A percentile compares a stretch with the other conserved stretches of the same genome.
Conservation (phyloP, 2,113 vertebrate genomes). For the Salvator merianae region DNA sequence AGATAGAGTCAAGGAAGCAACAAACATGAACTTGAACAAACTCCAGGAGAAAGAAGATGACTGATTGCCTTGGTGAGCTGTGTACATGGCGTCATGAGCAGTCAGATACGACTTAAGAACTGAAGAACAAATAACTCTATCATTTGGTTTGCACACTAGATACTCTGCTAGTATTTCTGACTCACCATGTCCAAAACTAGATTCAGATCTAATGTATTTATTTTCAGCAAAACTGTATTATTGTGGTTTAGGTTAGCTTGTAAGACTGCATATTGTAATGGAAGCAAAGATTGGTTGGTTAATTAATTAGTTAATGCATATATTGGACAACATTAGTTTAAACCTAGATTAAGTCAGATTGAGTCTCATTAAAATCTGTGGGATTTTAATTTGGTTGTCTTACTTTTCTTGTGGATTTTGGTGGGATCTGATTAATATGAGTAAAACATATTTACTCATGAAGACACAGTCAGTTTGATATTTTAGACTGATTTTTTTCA, state of each 20-base stretch:
- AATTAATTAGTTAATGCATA: rapidly evolving
- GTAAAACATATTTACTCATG: no score
- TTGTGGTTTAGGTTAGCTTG: background rate
- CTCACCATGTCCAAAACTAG: background rate
- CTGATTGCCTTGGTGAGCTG: no score
- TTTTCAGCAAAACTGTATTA: background rate
- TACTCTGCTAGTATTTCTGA: rapidly evolving
- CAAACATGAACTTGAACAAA: no score
- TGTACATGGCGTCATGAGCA: no score
- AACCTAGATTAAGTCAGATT: background rate
- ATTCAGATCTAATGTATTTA: background rate
- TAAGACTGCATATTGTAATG: background rate
- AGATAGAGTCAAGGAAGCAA: no score
- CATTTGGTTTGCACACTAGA: background rate
- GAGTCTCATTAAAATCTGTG: background rate
- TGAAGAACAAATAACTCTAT: background rate
- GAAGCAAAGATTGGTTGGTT: background rate
- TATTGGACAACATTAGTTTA: background rate
- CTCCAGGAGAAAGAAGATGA: no score
- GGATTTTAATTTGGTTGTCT: background rate
- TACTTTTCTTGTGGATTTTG: background rate
- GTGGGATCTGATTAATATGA: background rate
- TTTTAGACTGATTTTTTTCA: background rate
- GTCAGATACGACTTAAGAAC: no score
- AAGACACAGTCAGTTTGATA: background rate